These are phyloP conservation scores for Agrochola macilenta DNA, from an alignment of 2,888 invertebrate species.

Conservation along the genomic window DNA sequence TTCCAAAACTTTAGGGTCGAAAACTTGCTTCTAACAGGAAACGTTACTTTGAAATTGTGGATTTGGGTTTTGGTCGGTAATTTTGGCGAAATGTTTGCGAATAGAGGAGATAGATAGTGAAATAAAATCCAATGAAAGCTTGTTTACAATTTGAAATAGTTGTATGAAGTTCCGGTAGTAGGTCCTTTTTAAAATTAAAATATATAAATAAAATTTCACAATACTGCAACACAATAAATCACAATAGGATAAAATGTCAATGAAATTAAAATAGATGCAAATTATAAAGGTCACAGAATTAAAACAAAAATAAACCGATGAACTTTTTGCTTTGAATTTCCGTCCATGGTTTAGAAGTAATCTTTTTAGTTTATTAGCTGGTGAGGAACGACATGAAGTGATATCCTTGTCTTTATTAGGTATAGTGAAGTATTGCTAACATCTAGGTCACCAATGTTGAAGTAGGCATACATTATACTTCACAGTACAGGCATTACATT, in stretches of 20 bases:
- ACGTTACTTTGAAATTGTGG: constrained; percentile 58
- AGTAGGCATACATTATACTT: no score
- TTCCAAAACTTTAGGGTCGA: constrained; percentile 63
- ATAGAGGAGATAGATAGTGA: neutral
- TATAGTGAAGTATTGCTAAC: neutral
- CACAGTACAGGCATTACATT: no score
- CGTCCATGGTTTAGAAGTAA: neutral
- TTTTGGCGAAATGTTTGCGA: constrained; percentile 51
- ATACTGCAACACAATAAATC: no score
- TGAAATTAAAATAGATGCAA: no score
- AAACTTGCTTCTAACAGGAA: constrained; percentile 63
- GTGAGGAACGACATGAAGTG: neutral
- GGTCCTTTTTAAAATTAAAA: neutral
- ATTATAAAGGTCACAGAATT: no score
- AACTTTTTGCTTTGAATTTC: no score
- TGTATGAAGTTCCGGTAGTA: neutral
- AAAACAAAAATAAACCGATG: no score
- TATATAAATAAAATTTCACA: no score
- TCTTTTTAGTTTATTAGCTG: neutral
- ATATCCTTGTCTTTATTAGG: neutral
- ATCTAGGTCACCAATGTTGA: neutral
- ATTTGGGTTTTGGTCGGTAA: constrained; percentile 54
- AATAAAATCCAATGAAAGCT: neutral
- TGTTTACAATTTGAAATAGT: neutral
- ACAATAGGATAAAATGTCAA: no score